phyloP scores from a whole-genome alignment of 1,140 invertebrate genomes.

The Ceratosolen solmsi region DNA sequence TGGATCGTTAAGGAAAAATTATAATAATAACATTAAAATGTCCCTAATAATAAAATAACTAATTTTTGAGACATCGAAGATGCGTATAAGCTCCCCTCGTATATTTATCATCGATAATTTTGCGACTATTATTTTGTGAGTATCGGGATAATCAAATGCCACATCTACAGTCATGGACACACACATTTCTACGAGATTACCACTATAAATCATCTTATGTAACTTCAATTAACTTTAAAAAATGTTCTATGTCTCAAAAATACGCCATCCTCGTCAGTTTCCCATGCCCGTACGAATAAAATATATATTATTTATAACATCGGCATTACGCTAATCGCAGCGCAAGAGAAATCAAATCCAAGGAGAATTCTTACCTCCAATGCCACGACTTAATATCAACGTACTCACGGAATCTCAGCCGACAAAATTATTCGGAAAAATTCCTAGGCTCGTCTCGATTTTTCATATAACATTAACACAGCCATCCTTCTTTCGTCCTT shows the following conservation, averaged over 20 bases:
- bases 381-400: background rate
- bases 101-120: background rate
- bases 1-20: too few relatives aligned
- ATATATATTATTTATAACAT: background rate
- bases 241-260: background rate
- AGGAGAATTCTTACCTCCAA: background rate
- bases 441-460: background rate
- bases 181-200: background rate
- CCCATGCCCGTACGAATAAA: background rate
- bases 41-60: too few relatives aligned
- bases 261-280: background rate
- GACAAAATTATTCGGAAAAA: background rate
- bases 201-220: slow-evolving; percentile 7
- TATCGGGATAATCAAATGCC: slow-evolving; percentile 4
- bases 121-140: too few relatives aligned
- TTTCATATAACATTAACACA: background rate
- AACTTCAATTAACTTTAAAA: background rate
- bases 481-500: background rate
- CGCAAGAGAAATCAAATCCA: background rate
- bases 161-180: background rate
- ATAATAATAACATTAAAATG: too few relatives aligned
- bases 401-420: background rate
- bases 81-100: too few relatives aligned
- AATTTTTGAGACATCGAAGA: too few relatives aligned
- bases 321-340: background rate